Evolutionary conservation across 2,888 invertebrate genomes (phyloP).

Genomic region (Prostheceraeus crozeri): DNA sequence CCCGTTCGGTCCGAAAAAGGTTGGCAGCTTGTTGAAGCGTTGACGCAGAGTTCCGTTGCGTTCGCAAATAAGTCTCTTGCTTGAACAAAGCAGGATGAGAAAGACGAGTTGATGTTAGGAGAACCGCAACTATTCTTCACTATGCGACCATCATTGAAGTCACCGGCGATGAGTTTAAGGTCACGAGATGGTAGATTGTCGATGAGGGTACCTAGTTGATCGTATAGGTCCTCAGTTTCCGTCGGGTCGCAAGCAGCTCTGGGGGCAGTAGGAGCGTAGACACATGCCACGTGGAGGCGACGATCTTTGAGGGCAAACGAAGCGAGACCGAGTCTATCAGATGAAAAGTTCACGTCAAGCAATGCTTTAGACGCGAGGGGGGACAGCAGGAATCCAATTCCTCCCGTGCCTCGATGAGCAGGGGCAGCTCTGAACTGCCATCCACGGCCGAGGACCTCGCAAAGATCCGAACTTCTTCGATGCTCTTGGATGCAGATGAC

Average conservation of each 20-base stretch:
- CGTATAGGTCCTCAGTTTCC: conserved; percentile 28
- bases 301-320: conserved; percentile 31
- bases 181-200: conserved; percentile 25
- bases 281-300: conserved; percentile 23
- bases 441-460: conserved; percentile 18
- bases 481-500: conserved; percentile 32
- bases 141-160: conserved; percentile 34
- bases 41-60: conserved; percentile 25
- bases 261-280: conserved; percentile 30
- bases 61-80: conserved; percentile 6
- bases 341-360: conserved; percentile 29
- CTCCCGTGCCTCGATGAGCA: conserved; percentile 23
- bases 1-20: conserved; percentile 29
- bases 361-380: conserved; percentile 20
- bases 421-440: conserved; percentile 32
- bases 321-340: conserved; percentile 27
- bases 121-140: conserved; percentile 29
- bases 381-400: conserved; percentile 19
- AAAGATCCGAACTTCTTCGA: conserved; percentile 15
- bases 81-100: conserved; percentile 10
- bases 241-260: conserved; percentile 7
- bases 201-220: not conserved
- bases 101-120: conserved; percentile 19
- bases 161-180: conserved; percentile 12
- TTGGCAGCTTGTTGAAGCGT: conserved; percentile 16